Percentiles rank a stretch among this genome's conserved stretches.
Conservation (phyloP, 1,140 invertebrate genomes). For the Goniozus legneri region DNA sequence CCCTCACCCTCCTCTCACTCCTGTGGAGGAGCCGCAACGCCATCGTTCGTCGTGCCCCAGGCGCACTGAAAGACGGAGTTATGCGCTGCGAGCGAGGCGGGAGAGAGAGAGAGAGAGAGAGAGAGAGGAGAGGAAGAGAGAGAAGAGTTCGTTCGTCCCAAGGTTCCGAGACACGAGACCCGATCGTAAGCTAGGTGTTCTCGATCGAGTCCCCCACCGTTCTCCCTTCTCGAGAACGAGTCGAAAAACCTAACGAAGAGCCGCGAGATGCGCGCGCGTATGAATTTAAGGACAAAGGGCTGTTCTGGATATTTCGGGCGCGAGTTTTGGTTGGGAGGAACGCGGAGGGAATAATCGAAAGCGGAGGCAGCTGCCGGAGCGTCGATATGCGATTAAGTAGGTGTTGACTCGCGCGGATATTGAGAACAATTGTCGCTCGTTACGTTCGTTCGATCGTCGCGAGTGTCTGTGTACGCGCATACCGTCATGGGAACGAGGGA, state of each 20-base stretch:
- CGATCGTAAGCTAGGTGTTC: background rate
- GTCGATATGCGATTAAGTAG: background rate
- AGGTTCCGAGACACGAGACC: constrained; percentile 7
- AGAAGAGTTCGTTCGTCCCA: constrained; percentile 18
- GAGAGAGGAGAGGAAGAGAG: constrained; percentile 7
- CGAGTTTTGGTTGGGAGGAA: background rate
- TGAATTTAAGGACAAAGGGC: too few species aligned
- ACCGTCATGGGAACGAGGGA: too few species aligned
- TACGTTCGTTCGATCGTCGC: too few species aligned
- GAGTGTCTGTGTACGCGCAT: too few species aligned
- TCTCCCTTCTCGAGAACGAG: too few species aligned
- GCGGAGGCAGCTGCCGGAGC: background rate
- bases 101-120: background rate
- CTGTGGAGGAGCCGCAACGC: too few species aligned
- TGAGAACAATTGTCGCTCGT: background rate
- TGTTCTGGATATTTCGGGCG: too few species aligned
- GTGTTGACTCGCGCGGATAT: background rate
- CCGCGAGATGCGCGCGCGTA: background rate
- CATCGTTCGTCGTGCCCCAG: too few species aligned
- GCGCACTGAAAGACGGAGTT: constrained; percentile 9
- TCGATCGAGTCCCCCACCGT: background rate
- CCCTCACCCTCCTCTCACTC: too few species aligned
- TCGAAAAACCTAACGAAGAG: too few species aligned
- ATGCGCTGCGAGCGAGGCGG: background rate
- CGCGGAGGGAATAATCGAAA: background rate